phyloP scores from a whole-genome alignment of 2,113 vertebrate genomes.

The Alectura lathami region DNA sequence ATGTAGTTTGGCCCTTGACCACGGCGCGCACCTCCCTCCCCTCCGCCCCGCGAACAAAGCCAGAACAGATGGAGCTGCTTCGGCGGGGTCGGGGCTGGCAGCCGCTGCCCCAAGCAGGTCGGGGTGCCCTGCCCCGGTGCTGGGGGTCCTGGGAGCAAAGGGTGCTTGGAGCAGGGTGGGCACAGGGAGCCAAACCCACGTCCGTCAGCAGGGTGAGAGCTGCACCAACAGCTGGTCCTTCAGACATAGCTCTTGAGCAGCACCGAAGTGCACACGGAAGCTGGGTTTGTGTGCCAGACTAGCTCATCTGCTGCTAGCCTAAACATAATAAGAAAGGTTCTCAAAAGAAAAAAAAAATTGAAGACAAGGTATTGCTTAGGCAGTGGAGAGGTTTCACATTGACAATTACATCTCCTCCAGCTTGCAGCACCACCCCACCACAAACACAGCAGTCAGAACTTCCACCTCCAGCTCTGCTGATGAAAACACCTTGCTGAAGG shows the following conservation, averaged over 20 bases:
- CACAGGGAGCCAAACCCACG: not conserved
- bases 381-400: not conserved
- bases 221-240: not conserved
- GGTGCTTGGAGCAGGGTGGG: not conserved
- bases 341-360: not conserved
- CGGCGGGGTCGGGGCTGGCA: slow-evolving; percentile 68
- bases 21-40: slow-evolving; percentile 75
- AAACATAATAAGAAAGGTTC: not conserved
- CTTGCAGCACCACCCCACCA: not conserved
- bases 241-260: not conserved
- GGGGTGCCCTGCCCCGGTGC: slow-evolving; percentile 49
- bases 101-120: slow-evolving; percentile 68
- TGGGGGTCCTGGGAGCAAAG: not conserved
- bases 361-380: not conserved
- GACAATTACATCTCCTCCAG: not conserved
- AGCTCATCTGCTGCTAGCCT: not conserved
- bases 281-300: not conserved
- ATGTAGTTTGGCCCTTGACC: slow-evolving; percentile 84
- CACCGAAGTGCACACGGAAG: fast-evolving
- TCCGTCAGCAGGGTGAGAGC: not conserved
- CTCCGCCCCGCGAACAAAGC: slow-evolving; percentile 79
- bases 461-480: not conserved
- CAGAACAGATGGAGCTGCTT: slow-evolving; percentile 79
- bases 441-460: fast-evolving
- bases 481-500: not conserved